Conservation (phyloP, 1,140 invertebrate genomes). For the Pinna nobilis region DNA sequence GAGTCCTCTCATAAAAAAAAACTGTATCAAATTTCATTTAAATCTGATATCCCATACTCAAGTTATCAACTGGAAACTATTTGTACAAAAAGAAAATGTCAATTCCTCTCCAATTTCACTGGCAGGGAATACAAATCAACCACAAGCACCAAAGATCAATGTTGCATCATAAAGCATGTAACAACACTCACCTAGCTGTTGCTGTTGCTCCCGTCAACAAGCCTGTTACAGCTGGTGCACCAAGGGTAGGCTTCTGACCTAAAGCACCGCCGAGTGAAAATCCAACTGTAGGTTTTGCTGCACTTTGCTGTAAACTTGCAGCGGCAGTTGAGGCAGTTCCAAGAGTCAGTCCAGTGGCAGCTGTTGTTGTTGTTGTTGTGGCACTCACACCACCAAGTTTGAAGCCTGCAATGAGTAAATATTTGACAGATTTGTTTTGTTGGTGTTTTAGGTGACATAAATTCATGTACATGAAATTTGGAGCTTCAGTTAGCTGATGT, state of each 20-base stretch:
- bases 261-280: constrained; percentile 29
- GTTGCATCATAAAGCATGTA: neutral
- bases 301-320: constrained; percentile 16
- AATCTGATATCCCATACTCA: too few species aligned
- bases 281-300: constrained; percentile 26
- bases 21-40: too few species aligned
- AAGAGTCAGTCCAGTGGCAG: constrained; percentile 58
- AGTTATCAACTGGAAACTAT: too few species aligned
- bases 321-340: constrained; percentile 49
- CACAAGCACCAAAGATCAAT: neutral
- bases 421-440: too few species aligned
- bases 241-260: constrained; percentile 5
- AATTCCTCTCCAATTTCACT: neutral
- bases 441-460: neutral
- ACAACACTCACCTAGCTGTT: neutral
- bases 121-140: neutral
- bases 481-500: neutral
- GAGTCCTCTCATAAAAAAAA: too few species aligned
- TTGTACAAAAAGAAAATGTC: neutral
- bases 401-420: neutral
- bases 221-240: neutral
- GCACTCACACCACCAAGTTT: constrained; percentile 17
- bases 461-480: neutral
- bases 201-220: constrained; percentile 2
- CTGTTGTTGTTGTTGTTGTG: constrained; percentile 15